phyloP scores from a whole-genome alignment of 2,797 vertebrate species.

The Novumbra hubbsi region DNA sequence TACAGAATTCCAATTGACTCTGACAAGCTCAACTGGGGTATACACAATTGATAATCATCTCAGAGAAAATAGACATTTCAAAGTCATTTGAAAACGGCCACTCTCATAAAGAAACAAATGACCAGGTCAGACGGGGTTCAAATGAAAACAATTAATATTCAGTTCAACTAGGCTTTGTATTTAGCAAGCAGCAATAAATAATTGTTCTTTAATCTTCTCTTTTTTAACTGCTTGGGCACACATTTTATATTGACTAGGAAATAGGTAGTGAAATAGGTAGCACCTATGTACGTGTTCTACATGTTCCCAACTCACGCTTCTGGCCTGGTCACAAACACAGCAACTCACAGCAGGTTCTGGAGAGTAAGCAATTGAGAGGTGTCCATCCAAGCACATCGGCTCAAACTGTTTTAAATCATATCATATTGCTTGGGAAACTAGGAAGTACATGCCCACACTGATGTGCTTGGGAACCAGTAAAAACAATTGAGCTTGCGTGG shows the following conservation, averaged over 20 bases:
- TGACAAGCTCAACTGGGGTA: slow-evolving; percentile 71
- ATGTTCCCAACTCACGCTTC: not conserved
- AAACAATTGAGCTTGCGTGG: too few species aligned
- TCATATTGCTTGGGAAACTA: too few species aligned
- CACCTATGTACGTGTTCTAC: not conserved
- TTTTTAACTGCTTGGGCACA: slow-evolving; percentile 57
- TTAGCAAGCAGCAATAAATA: slow-evolving; percentile 51
- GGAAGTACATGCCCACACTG: too few species aligned
- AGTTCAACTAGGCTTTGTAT: slow-evolving; percentile 48
- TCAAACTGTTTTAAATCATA: too few species aligned
- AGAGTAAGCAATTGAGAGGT: too few species aligned
- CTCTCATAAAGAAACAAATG: slow-evolving; percentile 78
- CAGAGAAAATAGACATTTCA: slow-evolving; percentile 70
- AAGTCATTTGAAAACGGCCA: slow-evolving; percentile 41
- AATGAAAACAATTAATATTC: slow-evolving; percentile 59
- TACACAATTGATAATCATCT: slow-evolving; percentile 68
- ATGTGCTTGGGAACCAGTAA: too few species aligned
- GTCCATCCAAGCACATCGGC: too few species aligned
- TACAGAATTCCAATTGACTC: slow-evolving; percentile 62
- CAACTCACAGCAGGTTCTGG: too few species aligned
- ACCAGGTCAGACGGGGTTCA: slow-evolving; percentile 56
- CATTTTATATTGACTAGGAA: slow-evolving; percentile 31
- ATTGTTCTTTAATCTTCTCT: slow-evolving; percentile 48
- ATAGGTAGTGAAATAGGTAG: slow-evolving; percentile 17
- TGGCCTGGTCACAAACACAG: too few species aligned